These are phyloP conservation scores for Perizoma flavofasciatum DNA, from an alignment of 2,888 invertebrate genomes.

Conservation along the genomic window DNA sequence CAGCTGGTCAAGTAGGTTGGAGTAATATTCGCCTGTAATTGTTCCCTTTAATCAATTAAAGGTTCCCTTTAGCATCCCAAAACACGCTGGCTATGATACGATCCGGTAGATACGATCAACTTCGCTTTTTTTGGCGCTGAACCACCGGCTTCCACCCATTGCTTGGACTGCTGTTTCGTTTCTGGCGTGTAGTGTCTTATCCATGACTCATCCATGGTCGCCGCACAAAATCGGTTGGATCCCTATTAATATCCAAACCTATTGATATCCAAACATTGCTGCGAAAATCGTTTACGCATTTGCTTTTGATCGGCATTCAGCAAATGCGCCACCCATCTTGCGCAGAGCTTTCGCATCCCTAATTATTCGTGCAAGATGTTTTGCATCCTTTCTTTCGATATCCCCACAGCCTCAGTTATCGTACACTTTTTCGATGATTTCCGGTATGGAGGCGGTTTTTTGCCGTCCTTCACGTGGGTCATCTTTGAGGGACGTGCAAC, in stretches of 20 bases:
- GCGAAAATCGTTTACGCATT: not conserved
- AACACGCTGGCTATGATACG: not conserved
- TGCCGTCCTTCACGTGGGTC: no score
- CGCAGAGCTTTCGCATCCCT: slow-evolving; percentile 15
- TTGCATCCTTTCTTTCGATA: no score
- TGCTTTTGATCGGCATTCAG: slow-evolving; percentile 15
- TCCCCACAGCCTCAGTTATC: no score
- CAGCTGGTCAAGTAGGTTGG: not conserved
- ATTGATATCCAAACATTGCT: not conserved
- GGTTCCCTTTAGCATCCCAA: not conserved
- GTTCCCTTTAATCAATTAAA: not conserved
- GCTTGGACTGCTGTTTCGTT: not conserved
- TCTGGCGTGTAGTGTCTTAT: no score
- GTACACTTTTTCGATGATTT: no score
- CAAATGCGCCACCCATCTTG: slow-evolving; percentile 31
- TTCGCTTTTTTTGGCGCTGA: not conserved
- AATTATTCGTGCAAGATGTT: not conserved
- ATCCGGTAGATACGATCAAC: not conserved
- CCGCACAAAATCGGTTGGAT: not conserved
- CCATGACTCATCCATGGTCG: not conserved
- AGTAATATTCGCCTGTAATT: not conserved
- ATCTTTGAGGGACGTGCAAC: no score
- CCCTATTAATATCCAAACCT: no score
- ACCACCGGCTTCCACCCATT: not conserved
- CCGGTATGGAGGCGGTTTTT: no score